Conservation (phyloP, 2,797 vertebrate genomes). For the Pagetopsis macropterus region DNA sequence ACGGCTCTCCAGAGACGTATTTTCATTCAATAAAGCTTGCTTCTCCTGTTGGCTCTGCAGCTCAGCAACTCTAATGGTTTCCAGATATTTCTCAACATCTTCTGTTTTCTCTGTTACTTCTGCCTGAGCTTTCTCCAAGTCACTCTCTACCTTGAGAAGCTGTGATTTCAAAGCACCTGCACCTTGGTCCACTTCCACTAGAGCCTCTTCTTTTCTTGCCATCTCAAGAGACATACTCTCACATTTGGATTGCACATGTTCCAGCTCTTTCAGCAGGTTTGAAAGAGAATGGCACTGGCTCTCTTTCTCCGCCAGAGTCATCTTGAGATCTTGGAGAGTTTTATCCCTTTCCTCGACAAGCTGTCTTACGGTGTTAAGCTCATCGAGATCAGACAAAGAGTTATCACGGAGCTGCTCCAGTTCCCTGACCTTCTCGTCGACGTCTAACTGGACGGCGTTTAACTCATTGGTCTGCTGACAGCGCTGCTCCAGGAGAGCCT, state of each 20-base stretch:
- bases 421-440: conserved; percentile 74
- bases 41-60: conserved; percentile 55
- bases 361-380: conserved; percentile 64
- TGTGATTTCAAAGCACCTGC: conserved; percentile 67
- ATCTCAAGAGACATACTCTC: conserved; percentile 52
- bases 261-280: conserved; percentile 64
- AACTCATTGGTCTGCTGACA: conserved; percentile 77
- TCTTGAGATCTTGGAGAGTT: conserved; percentile 62
- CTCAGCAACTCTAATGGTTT: conserved; percentile 49
- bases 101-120: conserved; percentile 66
- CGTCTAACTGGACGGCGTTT: conserved; percentile 69
- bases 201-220: conserved; percentile 63
- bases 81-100: conserved; percentile 55
- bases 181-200: conserved; percentile 55
- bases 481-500: conserved; percentile 73
- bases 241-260: conserved; percentile 53
- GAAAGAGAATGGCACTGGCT: conserved; percentile 51
- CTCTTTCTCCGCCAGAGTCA: conserved; percentile 68
- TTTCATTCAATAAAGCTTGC: conserved; percentile 53
- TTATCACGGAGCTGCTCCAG: conserved; percentile 62
- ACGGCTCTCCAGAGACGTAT: conserved; percentile 59
- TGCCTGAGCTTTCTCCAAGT: conserved; percentile 67
- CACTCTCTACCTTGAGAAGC: conserved; percentile 49
- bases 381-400: conserved; percentile 59
- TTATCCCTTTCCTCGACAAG: conserved; percentile 65